Evolutionary conservation across 2,113 vertebrate species (phyloP), one percentile per base, ranked within the genome.

Genomic region (Alaudala cheleensis): DNA sequence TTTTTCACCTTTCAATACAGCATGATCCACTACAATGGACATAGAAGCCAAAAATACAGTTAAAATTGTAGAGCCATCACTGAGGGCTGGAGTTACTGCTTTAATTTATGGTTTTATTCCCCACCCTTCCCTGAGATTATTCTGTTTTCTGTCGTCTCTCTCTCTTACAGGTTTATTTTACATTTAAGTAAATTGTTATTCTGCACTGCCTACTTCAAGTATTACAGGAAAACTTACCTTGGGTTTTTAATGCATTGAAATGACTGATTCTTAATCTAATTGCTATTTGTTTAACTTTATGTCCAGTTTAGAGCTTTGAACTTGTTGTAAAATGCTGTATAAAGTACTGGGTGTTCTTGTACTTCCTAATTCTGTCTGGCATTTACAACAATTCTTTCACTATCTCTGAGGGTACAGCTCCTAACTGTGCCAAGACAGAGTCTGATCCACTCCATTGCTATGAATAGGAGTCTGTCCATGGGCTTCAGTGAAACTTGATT

Each of bases 281-380:
- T 92, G 90, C 76, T 84, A 78, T 95, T 90, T 90, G 88, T 95
- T 96, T 95, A 92, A 90, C 73, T 90, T 94, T 51, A 61, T 23
- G 92, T 92, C 92, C 80, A 72, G 80, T 92, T 94, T 71, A 88
- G 83, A 86, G 90, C 88, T 96, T 97, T 96, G 86, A 96, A 93
- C 69, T 90, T 94, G 64, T 86, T 92, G 95, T 96, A 97, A 96
- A 95, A 76, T 49, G 57, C 57, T 0, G 6, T 58, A 78, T 93
- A 89, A 97, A 96, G 95, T 91, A 95, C 92, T 81, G 91, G 33
- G 47, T 92, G 92, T 96, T 94, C 95, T 95, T 89, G 81, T 95
- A 93, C 91, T 93, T 96, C 95, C 91, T 95, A 95, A 97, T 96
- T 96, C 96, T 93, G 81, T 89, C 95, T 96, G 93, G 93, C 93